These are phyloP conservation scores for Xestia rhomboidea DNA, from an alignment of 2,888 invertebrate species.

Conservation along the genomic window DNA sequence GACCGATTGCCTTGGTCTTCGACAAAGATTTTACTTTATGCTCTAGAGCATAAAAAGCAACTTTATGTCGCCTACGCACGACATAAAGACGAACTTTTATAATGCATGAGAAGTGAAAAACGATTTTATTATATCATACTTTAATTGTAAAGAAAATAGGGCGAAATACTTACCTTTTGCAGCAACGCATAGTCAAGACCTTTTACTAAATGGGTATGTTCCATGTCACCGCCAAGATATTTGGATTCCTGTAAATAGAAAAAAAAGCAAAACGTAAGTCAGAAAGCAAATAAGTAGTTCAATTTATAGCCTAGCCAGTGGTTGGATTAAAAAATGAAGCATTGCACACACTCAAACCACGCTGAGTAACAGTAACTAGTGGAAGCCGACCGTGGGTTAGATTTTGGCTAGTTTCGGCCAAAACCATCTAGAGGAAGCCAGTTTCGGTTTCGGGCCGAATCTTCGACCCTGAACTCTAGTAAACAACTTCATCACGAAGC, in stretches of 20 bases:
- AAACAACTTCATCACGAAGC: no score
- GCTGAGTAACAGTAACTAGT: background rate
- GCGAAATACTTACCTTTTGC: conserved; percentile 91
- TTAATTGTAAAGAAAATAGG: background rate
- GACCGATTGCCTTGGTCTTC: no score
- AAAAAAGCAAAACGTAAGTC: background rate
- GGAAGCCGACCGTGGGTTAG: background rate
- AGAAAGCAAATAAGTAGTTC: background rate
- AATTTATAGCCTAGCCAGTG: background rate
- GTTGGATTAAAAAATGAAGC: background rate
- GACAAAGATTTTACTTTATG: no score
- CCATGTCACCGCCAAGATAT: conserved; percentile 99
- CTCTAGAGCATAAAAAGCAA: no score
- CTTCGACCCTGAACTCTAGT: background rate
- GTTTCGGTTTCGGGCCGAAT: background rate
- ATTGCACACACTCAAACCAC: background rate
- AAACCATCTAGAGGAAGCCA: background rate
- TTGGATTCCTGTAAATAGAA: conserved; percentile 95
- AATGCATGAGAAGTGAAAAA: no score
- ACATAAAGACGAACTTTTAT: no score
- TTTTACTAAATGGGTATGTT: conserved; percentile 99
- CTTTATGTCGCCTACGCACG: no score
- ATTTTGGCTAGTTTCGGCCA: background rate
- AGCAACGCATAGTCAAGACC: conserved; percentile 94
- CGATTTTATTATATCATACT: background rate